Conservation (phyloP, 2,113 vertebrate genomes). For the Panurus biarmicus region DNA sequence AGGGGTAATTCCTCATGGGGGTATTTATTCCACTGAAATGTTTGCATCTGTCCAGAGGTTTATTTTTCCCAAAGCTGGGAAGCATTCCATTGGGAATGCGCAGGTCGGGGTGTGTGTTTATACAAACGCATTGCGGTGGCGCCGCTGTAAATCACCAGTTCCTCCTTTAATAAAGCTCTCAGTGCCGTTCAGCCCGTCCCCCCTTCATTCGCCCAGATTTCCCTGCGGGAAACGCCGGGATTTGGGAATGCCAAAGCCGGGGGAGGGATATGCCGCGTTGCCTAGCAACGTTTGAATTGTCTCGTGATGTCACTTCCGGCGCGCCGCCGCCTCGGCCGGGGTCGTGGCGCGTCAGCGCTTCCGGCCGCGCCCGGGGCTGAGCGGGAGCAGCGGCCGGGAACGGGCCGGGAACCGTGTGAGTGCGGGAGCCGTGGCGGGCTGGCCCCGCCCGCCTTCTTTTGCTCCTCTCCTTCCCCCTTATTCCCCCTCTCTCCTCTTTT, state of each 20-base stretch:
- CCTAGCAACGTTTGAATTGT: accelerated
- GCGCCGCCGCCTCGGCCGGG: background rate
- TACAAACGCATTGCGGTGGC: background rate
- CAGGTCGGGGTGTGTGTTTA: background rate
- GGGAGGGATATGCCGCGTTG: background rate
- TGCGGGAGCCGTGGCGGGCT: background rate
- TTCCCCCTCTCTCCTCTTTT: accelerated
- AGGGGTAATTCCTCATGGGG: background rate
- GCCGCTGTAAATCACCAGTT: background rate
- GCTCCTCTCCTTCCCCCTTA: background rate
- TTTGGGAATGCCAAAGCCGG: background rate
- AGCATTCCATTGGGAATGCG: background rate
- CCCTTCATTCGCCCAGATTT: background rate
- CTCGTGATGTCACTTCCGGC: accelerated
- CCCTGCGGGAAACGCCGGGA: background rate
- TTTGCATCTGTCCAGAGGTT: background rate
- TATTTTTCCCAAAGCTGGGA: background rate
- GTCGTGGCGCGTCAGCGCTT: background rate
- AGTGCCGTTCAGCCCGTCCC: background rate
- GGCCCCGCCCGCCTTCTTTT: no score
- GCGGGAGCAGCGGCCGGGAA: background rate
- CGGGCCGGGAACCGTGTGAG: background rate
- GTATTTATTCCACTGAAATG: background rate
- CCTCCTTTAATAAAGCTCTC: background rate
- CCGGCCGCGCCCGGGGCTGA: background rate